Conservation (phyloP, 2,888 invertebrate species). For the Drosophila recens region DNA sequence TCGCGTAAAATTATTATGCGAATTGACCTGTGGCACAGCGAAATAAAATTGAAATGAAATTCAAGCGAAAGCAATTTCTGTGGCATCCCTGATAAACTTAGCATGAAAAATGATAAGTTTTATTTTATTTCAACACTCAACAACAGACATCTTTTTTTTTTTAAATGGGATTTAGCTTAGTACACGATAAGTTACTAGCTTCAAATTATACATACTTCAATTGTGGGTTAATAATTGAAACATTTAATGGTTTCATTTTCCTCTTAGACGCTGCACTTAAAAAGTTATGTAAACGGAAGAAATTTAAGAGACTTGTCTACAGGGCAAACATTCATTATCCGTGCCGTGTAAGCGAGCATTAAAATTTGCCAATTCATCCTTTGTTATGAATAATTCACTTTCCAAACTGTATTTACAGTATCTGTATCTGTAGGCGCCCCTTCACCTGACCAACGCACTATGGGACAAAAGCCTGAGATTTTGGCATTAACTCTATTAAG, state of each 20-base stretch:
- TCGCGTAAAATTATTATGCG: no score
- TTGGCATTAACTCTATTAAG: no score
- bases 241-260: constrained; percentile 6
- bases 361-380: constrained; percentile 58
- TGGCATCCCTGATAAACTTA: no score
- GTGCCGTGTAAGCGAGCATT: constrained; percentile 32
- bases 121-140: not conserved
- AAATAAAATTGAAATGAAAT: no score
- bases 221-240: not conserved
- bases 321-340: constrained; percentile 51
- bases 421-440: constrained; percentile 21
- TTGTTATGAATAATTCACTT: constrained; percentile 62
- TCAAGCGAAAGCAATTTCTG: no score
- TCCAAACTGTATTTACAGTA: constrained; percentile 36
- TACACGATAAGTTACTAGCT: not conserved
- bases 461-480: no score
- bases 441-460: constrained; percentile 11
- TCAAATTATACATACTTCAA: not conserved
- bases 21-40: no score
- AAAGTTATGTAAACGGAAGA: constrained; percentile 21
- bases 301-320: constrained; percentile 9
- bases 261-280: constrained; percentile 5
- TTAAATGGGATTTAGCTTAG: not conserved
- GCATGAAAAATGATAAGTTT: no score
- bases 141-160: not conserved